Conservation (phyloP, 2,113 vertebrate genomes). For the Alectura lathami region DNA sequence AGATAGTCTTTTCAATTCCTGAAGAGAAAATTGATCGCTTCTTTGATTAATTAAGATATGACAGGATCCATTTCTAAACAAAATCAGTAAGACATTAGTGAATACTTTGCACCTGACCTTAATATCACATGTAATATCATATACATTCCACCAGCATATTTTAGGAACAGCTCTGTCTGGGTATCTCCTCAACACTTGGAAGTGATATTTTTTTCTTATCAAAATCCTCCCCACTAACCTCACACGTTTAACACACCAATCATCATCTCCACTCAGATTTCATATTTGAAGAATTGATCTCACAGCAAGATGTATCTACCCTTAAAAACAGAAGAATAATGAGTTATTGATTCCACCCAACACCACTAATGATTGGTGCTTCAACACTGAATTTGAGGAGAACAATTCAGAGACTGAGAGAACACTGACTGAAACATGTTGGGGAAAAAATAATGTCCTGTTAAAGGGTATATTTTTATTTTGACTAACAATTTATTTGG, state of each 20-base stretch:
- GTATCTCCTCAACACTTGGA: not conserved
- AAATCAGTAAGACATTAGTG: not conserved
- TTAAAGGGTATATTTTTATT: not conserved
- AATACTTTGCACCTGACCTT: not conserved
- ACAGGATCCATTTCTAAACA: not conserved
- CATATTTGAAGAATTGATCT: conserved; percentile 24
- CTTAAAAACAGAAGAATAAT: conserved; percentile 22
- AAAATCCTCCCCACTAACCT: not conserved
- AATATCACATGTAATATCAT: not conserved
- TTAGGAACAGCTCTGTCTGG: not conserved
- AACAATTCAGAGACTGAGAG: not conserved
- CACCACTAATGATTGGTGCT: not conserved
- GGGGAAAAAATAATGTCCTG: accelerated
- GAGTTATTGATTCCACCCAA: conserved; percentile 26
- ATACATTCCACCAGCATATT: not conserved
- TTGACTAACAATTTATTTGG: not conserved
- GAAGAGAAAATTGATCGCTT: not conserved
- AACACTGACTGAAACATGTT: not conserved
- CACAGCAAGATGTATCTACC: not conserved
- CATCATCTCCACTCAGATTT: not conserved
- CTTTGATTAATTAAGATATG: not conserved
- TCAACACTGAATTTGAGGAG: not conserved
- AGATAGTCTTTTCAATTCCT: not conserved
- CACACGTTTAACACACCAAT: not conserved
- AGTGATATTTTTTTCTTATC: not conserved